Evolutionary conservation across 2,888 invertebrate species (phyloP), one percentile per base, ranked within the genome.

Genomic region (Nyleta sp.): DNA sequence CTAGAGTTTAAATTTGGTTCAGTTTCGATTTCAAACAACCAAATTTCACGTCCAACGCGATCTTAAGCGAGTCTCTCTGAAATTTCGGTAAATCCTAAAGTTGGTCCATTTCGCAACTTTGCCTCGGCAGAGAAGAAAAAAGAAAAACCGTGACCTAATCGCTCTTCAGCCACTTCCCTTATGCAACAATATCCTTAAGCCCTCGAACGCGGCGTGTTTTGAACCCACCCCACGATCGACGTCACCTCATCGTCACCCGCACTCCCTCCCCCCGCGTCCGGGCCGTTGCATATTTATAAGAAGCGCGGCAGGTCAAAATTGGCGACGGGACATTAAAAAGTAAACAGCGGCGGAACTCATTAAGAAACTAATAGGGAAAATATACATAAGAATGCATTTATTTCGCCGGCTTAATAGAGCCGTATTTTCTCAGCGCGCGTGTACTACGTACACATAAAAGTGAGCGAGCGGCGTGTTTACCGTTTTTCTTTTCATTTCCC

Each of bases 401-500:
- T 67, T 67, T 68, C 53, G 60, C 46, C 33, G 13, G 59, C 28
- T 74, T 53, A 74, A 67, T 75, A 38, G 55, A 53, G 52, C 17
- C 46, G 59, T 52, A 60, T 55, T 59, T 65, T 71, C 46, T 55
- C 48, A 28, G 40, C 65, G 33, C 52, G 33, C 40, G 44, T 68
- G 20, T 44, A 17, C 44, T 11, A 64, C 65, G 38, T 50, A 53
- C 48, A 60, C 60, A 71, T 77, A 77, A 71, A 76, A 76, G 59
- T 59, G 71, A 55, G 59, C 33, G 60, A 70, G 48, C 44, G 28
- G 60, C 70, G 65, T 71, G 65, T 77, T 80, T 74, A 70, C 71
- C 55, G 64, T 73, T 64, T 65, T 70, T 76, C 73, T 79, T 67
- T 78, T 67, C 67, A 79, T 71, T 74, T 74, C 75, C 72, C 64